These are phyloP conservation scores for Sceloporus undulatus DNA, from an alignment of 2,113 vertebrate species.

Conservation along the genomic window DNA sequence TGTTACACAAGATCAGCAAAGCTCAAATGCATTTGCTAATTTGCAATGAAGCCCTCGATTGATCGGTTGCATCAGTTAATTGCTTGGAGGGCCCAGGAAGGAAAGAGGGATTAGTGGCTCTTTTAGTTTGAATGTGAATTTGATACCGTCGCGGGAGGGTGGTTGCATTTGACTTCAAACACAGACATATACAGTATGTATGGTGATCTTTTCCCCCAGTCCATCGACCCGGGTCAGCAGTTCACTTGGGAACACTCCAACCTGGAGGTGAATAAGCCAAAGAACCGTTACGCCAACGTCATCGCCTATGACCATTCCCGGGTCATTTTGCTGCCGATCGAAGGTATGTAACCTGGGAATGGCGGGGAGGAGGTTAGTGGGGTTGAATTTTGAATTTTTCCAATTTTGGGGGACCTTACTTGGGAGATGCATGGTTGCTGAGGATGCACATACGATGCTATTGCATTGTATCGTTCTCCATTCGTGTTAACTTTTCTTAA, in stretches of 20 bases:
- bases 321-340: slow-evolving; percentile 93
- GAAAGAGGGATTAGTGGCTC: no score
- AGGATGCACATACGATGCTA: no score
- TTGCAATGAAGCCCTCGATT: not conserved
- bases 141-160: no score
- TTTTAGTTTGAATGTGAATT: not conserved
- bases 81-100: not conserved
- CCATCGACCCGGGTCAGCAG: slow-evolving; percentile 98
- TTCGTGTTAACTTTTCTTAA: no score
- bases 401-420: not conserved
- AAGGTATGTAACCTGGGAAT: slow-evolving; percentile 81
- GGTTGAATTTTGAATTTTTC: not conserved
- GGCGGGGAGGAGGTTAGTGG: not conserved
- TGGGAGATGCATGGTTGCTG: not conserved
- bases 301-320: slow-evolving; percentile 98
- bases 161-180: not conserved
- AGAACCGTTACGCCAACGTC: slow-evolving; percentile 98
- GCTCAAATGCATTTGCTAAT: not conserved
- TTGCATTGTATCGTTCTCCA: no score
- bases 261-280: slow-evolving; percentile 98
- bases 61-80: not conserved
- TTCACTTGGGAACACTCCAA: slow-evolving; percentile 99
- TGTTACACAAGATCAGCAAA: not conserved
- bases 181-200: no score
- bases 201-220: slow-evolving; percentile 75